These are phyloP conservation scores for Brachyptera putata DNA, from an alignment of 2,888 invertebrate species.

Conservation along the genomic window DNA sequence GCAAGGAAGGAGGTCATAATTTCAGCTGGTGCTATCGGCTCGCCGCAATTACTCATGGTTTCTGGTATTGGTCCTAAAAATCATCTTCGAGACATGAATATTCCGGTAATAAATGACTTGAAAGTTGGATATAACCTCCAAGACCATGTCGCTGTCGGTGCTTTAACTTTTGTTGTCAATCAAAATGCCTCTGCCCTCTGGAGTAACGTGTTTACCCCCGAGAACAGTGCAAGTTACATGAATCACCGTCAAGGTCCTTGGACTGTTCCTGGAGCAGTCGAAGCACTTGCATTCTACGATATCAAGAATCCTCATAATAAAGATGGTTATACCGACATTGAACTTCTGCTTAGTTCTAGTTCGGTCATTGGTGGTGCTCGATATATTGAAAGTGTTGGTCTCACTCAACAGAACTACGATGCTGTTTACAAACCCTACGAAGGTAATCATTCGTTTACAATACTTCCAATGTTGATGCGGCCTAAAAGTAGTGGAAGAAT, in stretches of 20 bases:
- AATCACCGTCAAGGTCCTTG: conserved; percentile 54
- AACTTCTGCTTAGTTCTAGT: conserved; percentile 61
- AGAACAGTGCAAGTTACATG: conserved; percentile 39
- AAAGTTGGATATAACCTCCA: conserved; percentile 65
- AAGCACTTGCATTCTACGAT: conserved; percentile 61
- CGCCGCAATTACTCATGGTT: no score
- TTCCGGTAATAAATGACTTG: no score
- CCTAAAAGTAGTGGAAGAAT: conserved; percentile 66
- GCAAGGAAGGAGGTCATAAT: no score
- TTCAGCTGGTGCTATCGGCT: no score
- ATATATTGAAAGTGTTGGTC: no score
- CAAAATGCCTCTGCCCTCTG: conserved; percentile 37
- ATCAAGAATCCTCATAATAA: conserved; percentile 53
- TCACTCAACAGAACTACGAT: conserved; percentile 39
- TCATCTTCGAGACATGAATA: no score
- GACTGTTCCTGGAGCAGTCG: conserved; percentile 63
- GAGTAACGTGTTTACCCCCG: conserved; percentile 39
- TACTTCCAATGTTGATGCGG: conserved; percentile 60
- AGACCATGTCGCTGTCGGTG: conserved; percentile 65
- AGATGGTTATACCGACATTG: conserved; percentile 61
- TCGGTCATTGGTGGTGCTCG: no score
- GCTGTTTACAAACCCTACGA: conserved; percentile 37
- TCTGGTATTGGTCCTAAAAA: no score
- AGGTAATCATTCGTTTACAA: conserved; percentile 43
- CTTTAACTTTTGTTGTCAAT: conserved; percentile 55